Conservation (phyloP, 2,113 vertebrate species). For the Myanophis thanlyinensis region DNA sequence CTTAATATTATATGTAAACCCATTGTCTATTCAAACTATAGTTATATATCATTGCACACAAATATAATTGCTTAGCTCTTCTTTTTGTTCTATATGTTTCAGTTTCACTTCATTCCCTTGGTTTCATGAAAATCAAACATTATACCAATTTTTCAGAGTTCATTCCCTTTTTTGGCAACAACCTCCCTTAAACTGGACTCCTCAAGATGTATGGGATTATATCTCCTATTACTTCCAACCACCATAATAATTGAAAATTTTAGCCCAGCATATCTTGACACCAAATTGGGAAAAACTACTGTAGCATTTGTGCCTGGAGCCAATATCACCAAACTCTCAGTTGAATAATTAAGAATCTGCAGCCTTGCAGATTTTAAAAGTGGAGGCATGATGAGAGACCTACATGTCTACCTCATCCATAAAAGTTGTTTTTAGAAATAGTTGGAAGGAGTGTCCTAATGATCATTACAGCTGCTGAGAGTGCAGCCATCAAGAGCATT, state of each 20-base stretch:
- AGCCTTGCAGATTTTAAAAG: background rate
- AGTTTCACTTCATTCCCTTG: background rate
- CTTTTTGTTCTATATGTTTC: background rate
- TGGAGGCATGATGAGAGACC: constrained; percentile 23
- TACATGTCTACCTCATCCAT: background rate
- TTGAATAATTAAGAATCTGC: constrained; percentile 18
- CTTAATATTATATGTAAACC: background rate
- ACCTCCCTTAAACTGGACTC: background rate
- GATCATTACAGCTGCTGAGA: background rate
- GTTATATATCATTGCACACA: background rate
- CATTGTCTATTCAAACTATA: background rate
- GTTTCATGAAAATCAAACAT: background rate
- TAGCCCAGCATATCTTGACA: background rate
- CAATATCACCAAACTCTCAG: background rate
- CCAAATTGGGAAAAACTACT: background rate
- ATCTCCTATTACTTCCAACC: background rate
- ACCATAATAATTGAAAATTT: background rate
- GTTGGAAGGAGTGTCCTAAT: background rate
- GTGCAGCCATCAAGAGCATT: constrained; percentile 15
- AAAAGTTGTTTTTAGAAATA: constrained; percentile 24
- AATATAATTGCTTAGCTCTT: background rate
- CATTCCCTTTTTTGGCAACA: background rate
- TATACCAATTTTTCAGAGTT: background rate
- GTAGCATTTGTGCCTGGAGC: background rate
- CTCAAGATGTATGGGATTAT: background rate